phyloP scores from a whole-genome alignment of 2,888 invertebrate species.

The Timandra comae region DNA sequence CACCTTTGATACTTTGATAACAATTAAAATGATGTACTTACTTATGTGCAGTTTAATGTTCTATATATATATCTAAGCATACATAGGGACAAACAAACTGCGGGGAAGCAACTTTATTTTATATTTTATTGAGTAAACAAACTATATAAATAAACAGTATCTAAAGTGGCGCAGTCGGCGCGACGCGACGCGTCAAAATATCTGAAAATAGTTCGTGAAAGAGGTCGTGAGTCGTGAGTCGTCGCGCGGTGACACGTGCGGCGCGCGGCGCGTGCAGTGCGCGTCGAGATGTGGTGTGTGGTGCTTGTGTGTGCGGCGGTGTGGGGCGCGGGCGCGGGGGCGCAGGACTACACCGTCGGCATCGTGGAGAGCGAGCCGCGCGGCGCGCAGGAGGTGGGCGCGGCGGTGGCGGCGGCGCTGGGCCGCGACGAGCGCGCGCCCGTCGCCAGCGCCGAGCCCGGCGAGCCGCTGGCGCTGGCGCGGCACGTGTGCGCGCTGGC shows the following conservation, averaged over 20 bases:
- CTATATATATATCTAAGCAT: too few relatives aligned
- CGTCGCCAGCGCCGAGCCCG: constrained; percentile 23
- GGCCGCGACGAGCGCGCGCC: constrained; percentile 11
- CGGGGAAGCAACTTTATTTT: too few relatives aligned
- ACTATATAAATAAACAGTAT: too few relatives aligned
- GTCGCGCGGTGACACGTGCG: constrained; percentile 7
- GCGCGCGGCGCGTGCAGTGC: constrained; percentile 1
- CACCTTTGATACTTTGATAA: too few relatives aligned
- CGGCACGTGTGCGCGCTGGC: constrained; percentile 24
- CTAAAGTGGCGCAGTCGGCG: constrained; percentile 6
- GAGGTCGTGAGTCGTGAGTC: constrained; percentile 13
- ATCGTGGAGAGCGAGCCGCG: constrained; percentile 28
- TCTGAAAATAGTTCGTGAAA: constrained; percentile 14
- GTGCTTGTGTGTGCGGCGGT: constrained; percentile 4
- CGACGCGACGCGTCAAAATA: constrained; percentile 10
- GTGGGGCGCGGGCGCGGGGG: constrained; percentile 3
- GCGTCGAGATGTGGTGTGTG: constrained; percentile 6
- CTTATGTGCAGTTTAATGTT: too few relatives aligned
- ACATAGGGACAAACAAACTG: too few relatives aligned
- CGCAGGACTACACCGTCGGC: constrained; percentile 24
- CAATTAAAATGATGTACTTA: too few relatives aligned
- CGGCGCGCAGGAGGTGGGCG: constrained; percentile 32
- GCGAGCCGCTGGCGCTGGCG: constrained; percentile 26
- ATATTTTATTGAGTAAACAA: too few relatives aligned
- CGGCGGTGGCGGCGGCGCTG: constrained; percentile 30